Evolutionary conservation across 2,797 vertebrate species (phyloP).

Genomic region (Taeniopygia guttata): DNA sequence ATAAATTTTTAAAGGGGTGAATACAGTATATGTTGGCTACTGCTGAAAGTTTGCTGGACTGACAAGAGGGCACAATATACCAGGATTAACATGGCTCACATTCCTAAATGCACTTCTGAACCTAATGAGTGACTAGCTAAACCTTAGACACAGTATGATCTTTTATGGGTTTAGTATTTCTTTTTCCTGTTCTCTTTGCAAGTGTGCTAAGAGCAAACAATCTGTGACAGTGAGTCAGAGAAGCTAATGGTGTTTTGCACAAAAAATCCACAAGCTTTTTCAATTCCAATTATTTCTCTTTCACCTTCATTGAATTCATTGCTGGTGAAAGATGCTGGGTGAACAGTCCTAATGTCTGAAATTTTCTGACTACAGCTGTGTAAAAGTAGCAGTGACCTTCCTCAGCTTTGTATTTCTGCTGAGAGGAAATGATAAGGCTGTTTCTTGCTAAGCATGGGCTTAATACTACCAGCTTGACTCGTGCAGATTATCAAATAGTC

Average conservation of each 20-base stretch:
- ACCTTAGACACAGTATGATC: background rate
- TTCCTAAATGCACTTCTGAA: background rate
- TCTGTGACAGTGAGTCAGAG: background rate
- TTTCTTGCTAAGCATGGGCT: background rate
- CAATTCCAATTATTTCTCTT: background rate
- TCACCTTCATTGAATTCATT: background rate
- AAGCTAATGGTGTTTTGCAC: background rate
- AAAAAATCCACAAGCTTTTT: conserved; percentile 13
- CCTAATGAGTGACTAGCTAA: background rate
- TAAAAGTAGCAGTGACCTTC: background rate
- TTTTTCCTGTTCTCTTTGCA: background rate
- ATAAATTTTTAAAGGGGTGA: background rate
- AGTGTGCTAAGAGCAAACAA: background rate
- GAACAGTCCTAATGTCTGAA: background rate
- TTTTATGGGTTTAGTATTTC: background rate
- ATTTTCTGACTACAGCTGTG: background rate
- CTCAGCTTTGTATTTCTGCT: background rate
- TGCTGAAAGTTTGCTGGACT: background rate
- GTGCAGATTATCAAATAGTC: background rate
- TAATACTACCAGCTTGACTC: background rate
- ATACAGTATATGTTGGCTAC: background rate
- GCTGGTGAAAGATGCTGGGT: background rate
- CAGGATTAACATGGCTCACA: background rate
- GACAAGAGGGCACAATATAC: background rate
- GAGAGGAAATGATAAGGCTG: background rate